A percentile compares a stretch with the other conserved stretches of the same genome.
phyloP scores from a whole-genome alignment of 2,113 vertebrate species.

The Stictonetta naevosa region DNA sequence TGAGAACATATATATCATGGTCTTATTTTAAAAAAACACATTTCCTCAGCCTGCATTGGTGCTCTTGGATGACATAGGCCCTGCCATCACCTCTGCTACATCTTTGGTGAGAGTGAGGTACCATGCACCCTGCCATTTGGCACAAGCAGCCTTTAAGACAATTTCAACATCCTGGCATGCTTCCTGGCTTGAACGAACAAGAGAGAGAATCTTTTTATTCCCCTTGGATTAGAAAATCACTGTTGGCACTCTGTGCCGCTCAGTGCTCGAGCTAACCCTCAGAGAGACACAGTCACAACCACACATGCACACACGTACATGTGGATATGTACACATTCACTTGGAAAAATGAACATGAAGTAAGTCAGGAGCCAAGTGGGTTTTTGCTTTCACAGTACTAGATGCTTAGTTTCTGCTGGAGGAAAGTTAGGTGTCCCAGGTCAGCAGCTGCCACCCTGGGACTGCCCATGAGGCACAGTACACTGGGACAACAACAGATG shows the following conservation, averaged over 20 bases:
- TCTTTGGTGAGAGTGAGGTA: not conserved
- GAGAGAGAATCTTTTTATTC: conserved; percentile 29
- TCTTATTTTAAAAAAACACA: not conserved
- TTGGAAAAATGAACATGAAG: conserved; percentile 29
- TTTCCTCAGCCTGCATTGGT: not conserved
- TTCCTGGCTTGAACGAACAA: conserved; percentile 45
- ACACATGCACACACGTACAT: not conserved
- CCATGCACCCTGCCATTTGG: not conserved
- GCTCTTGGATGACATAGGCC: not conserved
- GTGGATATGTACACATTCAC: not conserved
- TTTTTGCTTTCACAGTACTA: not conserved
- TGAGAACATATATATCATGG: not conserved
- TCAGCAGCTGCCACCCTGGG: not conserved
- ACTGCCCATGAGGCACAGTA: not conserved
- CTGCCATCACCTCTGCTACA: not conserved
- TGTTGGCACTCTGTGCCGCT: conserved; percentile 43
- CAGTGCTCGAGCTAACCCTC: conserved; percentile 12
- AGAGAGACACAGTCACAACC: conserved; percentile 1
- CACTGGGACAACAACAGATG: not conserved
- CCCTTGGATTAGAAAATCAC: conserved; percentile 57
- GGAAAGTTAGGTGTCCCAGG: not conserved
- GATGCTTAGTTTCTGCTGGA: not conserved
- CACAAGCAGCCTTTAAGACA: conserved; percentile 15
- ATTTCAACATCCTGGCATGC: not conserved
- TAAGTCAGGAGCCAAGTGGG: not conserved